These are phyloP conservation scores for Leptopilina myrica DNA, from an alignment of 2,888 invertebrate genomes.

Conservation along the genomic window DNA sequence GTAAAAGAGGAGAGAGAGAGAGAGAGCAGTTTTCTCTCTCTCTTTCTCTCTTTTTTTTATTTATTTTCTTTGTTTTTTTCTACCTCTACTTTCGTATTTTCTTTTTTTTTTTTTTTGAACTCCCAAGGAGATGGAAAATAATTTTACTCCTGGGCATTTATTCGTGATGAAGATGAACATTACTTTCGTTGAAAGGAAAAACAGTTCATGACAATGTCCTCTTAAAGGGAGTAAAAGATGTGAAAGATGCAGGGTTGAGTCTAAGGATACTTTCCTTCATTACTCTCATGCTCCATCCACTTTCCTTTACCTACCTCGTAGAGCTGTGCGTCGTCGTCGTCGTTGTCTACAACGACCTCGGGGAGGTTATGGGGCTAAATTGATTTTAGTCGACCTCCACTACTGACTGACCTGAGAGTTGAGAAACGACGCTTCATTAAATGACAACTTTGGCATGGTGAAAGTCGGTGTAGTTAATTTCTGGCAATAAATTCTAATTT, in stretches of 20 bases:
- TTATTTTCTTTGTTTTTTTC: too few relatives aligned
- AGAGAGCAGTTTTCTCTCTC: neutral
- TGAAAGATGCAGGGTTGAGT: neutral
- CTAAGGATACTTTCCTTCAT: conserved; percentile 16
- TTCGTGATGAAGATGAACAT: neutral
- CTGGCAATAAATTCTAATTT: neutral
- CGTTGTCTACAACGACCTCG: neutral
- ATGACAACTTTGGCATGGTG: neutral
- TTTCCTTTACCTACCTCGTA: conserved; percentile 15
- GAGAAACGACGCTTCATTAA: conserved; percentile 21
- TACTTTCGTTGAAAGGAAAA: conserved; percentile 1
- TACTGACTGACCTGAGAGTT: conserved; percentile 13
- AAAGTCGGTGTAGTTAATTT: neutral
- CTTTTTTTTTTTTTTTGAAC: neutral
- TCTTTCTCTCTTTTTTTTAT: too few relatives aligned
- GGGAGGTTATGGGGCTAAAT: neutral
- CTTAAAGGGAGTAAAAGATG: conserved; percentile 20
- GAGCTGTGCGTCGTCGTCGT: neutral
- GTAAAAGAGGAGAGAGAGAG: neutral
- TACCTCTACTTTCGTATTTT: too few relatives aligned
- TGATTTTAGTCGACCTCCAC: conserved; percentile 11
- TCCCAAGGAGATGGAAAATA: neutral
- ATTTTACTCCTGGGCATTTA: conserved; percentile 5
- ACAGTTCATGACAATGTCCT: neutral
- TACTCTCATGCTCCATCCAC: conserved; percentile 26